Evolutionary conservation across 2,888 invertebrate species (phyloP).

Genomic region (Phengaris alcon): DNA sequence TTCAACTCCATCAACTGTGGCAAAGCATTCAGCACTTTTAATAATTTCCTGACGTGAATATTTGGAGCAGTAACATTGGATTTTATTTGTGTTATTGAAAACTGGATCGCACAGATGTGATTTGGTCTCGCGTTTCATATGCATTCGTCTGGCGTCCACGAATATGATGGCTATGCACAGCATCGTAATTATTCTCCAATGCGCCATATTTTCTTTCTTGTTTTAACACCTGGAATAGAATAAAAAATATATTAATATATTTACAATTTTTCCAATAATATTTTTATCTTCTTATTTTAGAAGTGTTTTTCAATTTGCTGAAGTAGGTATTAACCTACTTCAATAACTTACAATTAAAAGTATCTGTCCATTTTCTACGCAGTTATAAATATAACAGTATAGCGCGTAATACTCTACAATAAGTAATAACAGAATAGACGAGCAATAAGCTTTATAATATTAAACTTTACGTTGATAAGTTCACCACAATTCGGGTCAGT

Average conservation of each 20-base stretch:
- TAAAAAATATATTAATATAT: not conserved
- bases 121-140: conserved; percentile 51
- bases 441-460: not conserved
- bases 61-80: conserved; percentile 62
- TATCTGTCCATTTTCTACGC: not conserved
- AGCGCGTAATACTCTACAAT: not conserved
- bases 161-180: conserved; percentile 49
- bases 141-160: conserved; percentile 53
- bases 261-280: no score
- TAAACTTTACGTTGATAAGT: not conserved
- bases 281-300: no score
- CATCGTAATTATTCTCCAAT: conserved; percentile 53
- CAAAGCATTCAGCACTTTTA: conserved; percentile 84
- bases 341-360: not conserved
- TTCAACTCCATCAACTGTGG: conserved; percentile 79
- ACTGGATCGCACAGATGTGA: conserved; percentile 56
- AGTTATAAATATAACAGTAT: not conserved
- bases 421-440: not conserved
- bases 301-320: no score
- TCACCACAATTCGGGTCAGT: not conserved
- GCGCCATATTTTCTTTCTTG: conserved; percentile 47
- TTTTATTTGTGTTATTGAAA: conserved; percentile 54
- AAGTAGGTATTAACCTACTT: no score
- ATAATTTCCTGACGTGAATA: conserved; percentile 55
- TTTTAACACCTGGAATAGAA: conserved; percentile 49